Evolutionary conservation across 2,888 invertebrate genomes (phyloP), one percentile per base, ranked within the genome.

Genomic region (Elegia similella): DNA sequence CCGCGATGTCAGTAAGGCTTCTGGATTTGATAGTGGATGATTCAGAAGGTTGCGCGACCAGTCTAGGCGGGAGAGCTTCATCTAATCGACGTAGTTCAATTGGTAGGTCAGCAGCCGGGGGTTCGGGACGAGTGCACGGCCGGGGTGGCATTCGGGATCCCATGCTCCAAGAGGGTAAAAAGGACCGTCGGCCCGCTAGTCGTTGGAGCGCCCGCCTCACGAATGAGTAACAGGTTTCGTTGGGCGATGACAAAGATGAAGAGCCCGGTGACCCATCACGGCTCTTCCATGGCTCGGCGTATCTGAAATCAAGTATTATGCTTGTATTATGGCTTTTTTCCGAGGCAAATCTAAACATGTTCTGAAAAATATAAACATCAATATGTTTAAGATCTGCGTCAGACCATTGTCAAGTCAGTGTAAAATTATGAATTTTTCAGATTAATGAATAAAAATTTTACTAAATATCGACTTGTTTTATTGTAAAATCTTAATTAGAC

Each of bases 161-260:
- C 38, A 86, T 68, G 55, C 94, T 94, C 96, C 96, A 96, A 0
- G 96, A 95, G 52, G 96, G 96, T 12, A 97, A 89, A 76, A 97
- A 97, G 7, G 93, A 93, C 0, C 94, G 92, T 7, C 95, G 93
- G 2, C 96, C 96, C 3, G 97, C 97, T 53, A 97, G 85, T 87
- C 96, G 95, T 92, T 97, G 95, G 53, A 98, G 93, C 10, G 98
- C 98, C 72, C 97, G 93, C 50, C 98, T 92, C 6, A 98, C 97
- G 80, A 98, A 98, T 71, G 97, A 97, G 85, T 98, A 98, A 80
- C 98, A 98, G 3, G 97, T 97, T 88, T 98, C 98, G 77, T 97
- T 97, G 5, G 98, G 98, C 63, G 97, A 97, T 53, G 97, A 97
- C 42, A 97, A 92, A 63, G 97, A 97, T 17, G 97, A 97, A 62